Evolutionary conservation across 2,888 invertebrate species (phyloP).

Genomic region (Parasteatoda lunata): DNA sequence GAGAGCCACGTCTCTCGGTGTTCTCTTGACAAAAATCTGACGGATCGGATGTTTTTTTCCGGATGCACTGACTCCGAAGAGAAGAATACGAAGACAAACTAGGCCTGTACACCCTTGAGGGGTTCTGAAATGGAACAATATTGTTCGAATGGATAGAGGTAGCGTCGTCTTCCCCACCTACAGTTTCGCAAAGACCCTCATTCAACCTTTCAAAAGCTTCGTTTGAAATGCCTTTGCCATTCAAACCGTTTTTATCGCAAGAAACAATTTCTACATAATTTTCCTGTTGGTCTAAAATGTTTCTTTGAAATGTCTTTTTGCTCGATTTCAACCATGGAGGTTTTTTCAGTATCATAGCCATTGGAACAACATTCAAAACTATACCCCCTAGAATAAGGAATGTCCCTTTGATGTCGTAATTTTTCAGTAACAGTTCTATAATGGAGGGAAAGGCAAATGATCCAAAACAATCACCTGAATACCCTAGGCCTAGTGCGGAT

Average conservation of each 20-base stretch:
- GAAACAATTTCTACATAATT: background rate
- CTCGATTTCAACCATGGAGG: slow-evolving; percentile 34
- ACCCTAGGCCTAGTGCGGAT: slow-evolving; percentile 68
- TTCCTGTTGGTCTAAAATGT: background rate
- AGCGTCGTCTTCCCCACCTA: background rate
- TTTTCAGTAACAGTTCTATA: slow-evolving; percentile 55
- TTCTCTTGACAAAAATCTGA: slow-evolving; percentile 26
- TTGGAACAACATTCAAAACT: slow-evolving; percentile 61
- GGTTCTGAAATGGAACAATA: background rate
- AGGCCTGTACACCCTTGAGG: background rate
- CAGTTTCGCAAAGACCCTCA: background rate
- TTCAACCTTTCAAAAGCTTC: slow-evolving; percentile 11
- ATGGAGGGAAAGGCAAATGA: slow-evolving; percentile 68
- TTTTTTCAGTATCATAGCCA: slow-evolving; percentile 53
- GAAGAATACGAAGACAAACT: slow-evolving; percentile 1
- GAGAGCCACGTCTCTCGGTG: slow-evolving; percentile 20
- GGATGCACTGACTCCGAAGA: background rate
- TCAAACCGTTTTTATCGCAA: background rate
- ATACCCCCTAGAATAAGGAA: slow-evolving; percentile 68
- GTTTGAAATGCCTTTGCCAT: slow-evolving; percentile 4
- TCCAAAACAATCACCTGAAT: slow-evolving; percentile 70
- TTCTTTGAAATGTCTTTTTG: background rate
- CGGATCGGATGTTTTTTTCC: slow-evolving; percentile 11
- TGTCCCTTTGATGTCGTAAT: slow-evolving; percentile 59
- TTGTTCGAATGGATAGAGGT: background rate